Evolutionary conservation across 2,888 invertebrate genomes (phyloP).

Genomic region (Melangyna quadrimaculata): DNA sequence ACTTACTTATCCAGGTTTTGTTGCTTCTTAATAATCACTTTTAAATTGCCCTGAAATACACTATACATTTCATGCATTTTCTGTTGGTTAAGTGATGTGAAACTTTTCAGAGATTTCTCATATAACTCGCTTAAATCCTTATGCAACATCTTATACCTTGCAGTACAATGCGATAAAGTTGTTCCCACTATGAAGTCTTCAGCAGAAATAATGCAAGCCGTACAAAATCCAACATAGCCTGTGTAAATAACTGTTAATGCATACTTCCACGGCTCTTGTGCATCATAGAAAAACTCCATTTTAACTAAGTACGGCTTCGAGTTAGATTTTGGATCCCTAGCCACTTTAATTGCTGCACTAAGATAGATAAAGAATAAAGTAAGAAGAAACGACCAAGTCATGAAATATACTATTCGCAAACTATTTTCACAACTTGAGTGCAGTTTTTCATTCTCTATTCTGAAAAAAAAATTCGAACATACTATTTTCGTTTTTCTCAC

Average conservation of each 20-base stretch:
- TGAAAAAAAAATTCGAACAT: background rate
- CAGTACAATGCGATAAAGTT: background rate
- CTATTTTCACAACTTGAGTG: conserved; percentile 1
- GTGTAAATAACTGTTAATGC: conserved; percentile 7
- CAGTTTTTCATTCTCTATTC: conserved; percentile 21
- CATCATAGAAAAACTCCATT: conserved; percentile 32
- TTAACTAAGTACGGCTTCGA: conserved; percentile 15
- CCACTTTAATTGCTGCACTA: background rate
- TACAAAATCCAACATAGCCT: conserved; percentile 1
- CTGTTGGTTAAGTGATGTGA: background rate
- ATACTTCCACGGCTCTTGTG: conserved; percentile 28
- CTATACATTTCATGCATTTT: background rate
- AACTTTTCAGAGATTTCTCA: background rate
- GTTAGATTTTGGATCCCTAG: conserved; percentile 1
- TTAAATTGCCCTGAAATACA: background rate
- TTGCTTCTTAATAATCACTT: conserved; percentile 12
- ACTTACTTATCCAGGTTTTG: conserved; percentile 28
- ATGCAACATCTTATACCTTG: conserved; percentile 20
- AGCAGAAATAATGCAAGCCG: conserved; percentile 16
- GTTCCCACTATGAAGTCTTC: conserved; percentile 19
- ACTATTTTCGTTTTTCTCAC: background rate
- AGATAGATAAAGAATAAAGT: conserved; percentile 23
- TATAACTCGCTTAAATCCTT: conserved; percentile 5
- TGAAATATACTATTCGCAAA: conserved; percentile 2
- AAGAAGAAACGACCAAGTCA: background rate